Evolutionary conservation across 2,797 vertebrate genomes (phyloP), one percentile per base, ranked within the genome.

Genomic region (Euphonia xanthogaster): DNA sequence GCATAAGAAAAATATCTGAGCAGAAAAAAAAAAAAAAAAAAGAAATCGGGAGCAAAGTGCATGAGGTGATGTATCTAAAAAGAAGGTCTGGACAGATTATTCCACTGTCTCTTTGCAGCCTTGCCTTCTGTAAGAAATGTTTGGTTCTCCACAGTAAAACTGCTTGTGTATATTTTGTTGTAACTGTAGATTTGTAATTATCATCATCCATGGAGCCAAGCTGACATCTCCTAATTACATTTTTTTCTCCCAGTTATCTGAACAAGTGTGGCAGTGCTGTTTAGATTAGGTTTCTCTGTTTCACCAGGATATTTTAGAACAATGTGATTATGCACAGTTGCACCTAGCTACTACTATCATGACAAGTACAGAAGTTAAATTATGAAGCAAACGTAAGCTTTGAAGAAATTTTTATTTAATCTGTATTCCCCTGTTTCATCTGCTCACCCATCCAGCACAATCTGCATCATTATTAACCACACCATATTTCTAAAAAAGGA

Each of bases 331-430:
- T 96, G 97, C 93, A 58, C 42, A 73, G 96, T 97, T 89, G 71
- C 87, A 98, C 97, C 98, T 97, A 98, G 94, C 97, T 97, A 95
- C 95, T 95, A 95, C 97, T 96, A 97, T 94, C 80, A 94, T 97
- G 96, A 98, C 96, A 97, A 98, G 97, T 96, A 97, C 96, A 97
- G 97, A 98, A 98, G 98, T 98, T 98, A 98, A 98, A 98, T 98
- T 98, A 98, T 98, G 97, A 98, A 98, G 97, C 97, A 98, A 98
- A 98, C 91, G 92, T 98, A 97, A 97, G 97, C 98, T 98, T 98
- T 98, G 98, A 98, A 98, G 98, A 97, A 96, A 96, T 97, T 98
- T 98, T 98, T 97, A 98, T 98, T 98, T 98, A 98, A 98, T 98
- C 98, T 98, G 97, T 98, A 98, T 98, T 98, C 98, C 98, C 98